Base-by-base conservation (phyloP, 2,113 vertebrate species). In the Peromyscus polionotus region DNA sequence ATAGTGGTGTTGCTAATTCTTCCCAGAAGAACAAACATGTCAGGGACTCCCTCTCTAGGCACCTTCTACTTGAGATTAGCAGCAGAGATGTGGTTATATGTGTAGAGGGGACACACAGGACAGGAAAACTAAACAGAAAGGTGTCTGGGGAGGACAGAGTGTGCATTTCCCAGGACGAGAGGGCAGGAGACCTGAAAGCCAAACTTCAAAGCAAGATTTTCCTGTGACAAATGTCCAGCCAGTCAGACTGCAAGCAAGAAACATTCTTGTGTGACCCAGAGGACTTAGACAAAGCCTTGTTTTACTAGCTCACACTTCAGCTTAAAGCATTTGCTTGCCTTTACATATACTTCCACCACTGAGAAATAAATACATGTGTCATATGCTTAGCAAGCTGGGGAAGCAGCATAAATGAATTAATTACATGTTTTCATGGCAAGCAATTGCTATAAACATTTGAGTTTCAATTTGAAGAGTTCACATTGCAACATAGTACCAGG, bases 381-480 rank as follows among this genome's bases (percentile, higher is more conserved):
- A 24, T 26, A 63, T 94, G 54, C 48, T 39, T 36, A 89, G 39
- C 51, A 91, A 92, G 45, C 33, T 59, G 72, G 61, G 67, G n/a
- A 93, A 81, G 61, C 26, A 19, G 45, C 70, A 73, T 36, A 45
- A 91, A 54, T 77, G 57, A 57, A 63, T 88, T 91, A 77, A 73
- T 87, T 94, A 92, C 4, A 14, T 22, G 75, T 72, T 91, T 96
- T 90, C 17, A 73, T 33, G 22, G 19, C 90, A 95, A 90, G 57
- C 75, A 96, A 80, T 81, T 93, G 85, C 36, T 80, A 20, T 51
- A 88, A 96, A 91, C 88, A 90, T 81, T 85, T 54, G n/a, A 68
- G 79, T 97, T 96, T 92, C 75, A 77, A 14, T 86, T 85, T 26
- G 63, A 91, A 19, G n/a, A 75, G 45, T 65, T 96, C n/a, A 81